phyloP scores from a whole-genome alignment of 2,113 vertebrate species.

The Stegostoma tigrinum region DNA sequence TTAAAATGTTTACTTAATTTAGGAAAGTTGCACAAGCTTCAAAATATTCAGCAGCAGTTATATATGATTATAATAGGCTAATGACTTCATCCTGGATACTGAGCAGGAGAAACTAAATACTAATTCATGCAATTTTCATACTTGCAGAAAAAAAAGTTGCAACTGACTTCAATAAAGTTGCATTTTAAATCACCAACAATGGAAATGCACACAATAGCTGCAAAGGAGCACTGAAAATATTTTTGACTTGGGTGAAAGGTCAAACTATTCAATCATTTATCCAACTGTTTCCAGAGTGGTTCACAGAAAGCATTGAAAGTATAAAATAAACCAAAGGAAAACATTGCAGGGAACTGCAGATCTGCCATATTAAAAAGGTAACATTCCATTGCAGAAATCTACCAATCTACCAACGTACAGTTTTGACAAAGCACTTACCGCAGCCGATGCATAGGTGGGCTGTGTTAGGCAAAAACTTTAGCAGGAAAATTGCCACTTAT shows the following conservation, averaged over 20 bases:
- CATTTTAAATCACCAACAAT: background rate
- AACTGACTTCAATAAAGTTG: background rate
- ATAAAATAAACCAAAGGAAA: background rate
- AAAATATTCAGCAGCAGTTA: background rate
- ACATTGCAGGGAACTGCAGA: background rate
- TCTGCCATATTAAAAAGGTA: background rate
- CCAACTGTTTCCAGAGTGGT: background rate
- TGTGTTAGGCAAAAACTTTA: background rate
- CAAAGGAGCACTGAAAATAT: background rate
- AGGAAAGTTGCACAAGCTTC: background rate
- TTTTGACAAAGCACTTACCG: background rate
- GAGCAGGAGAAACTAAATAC: background rate
- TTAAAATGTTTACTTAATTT: background rate
- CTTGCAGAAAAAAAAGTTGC: background rate
- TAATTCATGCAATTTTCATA: background rate
- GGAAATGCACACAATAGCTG: background rate
- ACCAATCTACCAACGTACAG: background rate
- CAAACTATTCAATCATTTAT: too few species aligned
- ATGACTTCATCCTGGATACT: background rate
- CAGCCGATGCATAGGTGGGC: too few species aligned
- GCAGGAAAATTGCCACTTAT: background rate
- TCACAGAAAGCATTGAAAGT: background rate
- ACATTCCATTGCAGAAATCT: background rate
- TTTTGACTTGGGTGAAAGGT: background rate
- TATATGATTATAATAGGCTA: background rate